Conservation (phyloP, 2,113 vertebrate genomes). For the Calidris pugnax region DNA sequence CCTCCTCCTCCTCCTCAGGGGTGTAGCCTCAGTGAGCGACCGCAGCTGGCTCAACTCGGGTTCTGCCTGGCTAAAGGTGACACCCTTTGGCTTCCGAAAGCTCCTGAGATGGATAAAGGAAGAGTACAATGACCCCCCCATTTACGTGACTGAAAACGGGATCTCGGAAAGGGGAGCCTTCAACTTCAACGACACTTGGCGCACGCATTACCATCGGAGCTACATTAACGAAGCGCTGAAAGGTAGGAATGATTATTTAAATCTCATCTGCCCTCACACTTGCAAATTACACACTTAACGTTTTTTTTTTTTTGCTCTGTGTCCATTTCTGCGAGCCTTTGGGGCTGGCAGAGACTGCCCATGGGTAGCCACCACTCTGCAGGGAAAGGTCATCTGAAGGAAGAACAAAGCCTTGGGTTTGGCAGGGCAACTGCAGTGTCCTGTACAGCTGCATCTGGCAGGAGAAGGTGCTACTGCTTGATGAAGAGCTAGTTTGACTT, state of each 20-base stretch:
- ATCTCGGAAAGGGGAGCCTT: constrained; percentile 81
- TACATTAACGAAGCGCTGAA: constrained; percentile 92
- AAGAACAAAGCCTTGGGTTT: neutral
- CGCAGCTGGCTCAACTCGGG: constrained; percentile 86
- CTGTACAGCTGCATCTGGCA: neutral
- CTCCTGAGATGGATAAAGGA: constrained; percentile 90
- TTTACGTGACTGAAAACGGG: constrained; percentile 93
- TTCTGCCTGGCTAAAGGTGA: constrained; percentile 89
- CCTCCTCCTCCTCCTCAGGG: constrained; percentile 64
- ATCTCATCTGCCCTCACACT: neutral
- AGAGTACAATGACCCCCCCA: constrained; percentile 86
- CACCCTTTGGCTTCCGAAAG: constrained; percentile 89
- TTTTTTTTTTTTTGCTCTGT: neutral
- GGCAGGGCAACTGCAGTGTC: neutral
- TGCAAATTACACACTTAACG: neutral
- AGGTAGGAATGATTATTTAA: constrained; percentile 70
- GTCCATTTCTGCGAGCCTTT: neutral
- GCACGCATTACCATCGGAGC: constrained; percentile 82
- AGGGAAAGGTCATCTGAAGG: neutral
- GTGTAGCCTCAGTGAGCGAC: constrained; percentile 81
- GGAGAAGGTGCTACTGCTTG: neutral
- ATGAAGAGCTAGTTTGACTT: neutral
- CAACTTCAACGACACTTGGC: constrained; percentile 80
- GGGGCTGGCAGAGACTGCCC: neutral
- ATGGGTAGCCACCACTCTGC: accelerated